Evolutionary conservation across 2,797 vertebrate genomes (phyloP), one percentile per base, ranked within the genome.

Genomic region (Oreochromis mossambicus): DNA sequence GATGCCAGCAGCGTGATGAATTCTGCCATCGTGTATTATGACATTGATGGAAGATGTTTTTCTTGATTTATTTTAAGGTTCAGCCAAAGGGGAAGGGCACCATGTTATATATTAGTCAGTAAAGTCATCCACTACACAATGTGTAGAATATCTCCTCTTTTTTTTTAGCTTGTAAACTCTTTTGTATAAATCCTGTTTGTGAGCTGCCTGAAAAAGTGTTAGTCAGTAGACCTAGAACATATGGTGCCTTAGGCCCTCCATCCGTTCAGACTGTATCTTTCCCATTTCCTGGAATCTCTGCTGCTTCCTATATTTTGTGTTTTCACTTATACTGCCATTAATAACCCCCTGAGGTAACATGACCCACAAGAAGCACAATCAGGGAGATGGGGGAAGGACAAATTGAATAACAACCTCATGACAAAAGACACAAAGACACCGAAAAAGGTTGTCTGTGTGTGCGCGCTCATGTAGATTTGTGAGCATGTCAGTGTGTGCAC

Each of bases 281-380:
- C 88, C 88, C 89, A 86, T 94, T 97, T 96, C 95, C 94, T 92
- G 94, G 92, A 95, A 95, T 94, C 92, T 91, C 86, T 85, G 89
- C 89, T 86, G 90, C 92, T 95, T 92, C 89, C 91, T 88, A 90
- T 94, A 92, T 89, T 92, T 92, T 91, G 92, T 94, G 90, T 95
- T 95, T 95, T 95, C 93, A 93, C 90, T 94, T 92, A 88, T 89
- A 83, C 88, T 68, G 82, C 94, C 95, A 95, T 96, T 95, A 94
- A 90, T 89, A 86, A 81, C 56, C 89, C 94, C 95, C 93, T 13
- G 89, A 94, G 95, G 95, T 92, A 91, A 92, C 88, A 78, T 83
- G 87, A 92, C 85, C 86, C 88, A 90, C 89, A 87, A 89, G 83
- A 91, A 83, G 89, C 63, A 87, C 81, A 92, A 91, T 89, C 83